These are phyloP conservation scores for Drosophila eugracilis DNA, from an alignment of 1,140 invertebrate genomes.

Conservation along the genomic window DNA sequence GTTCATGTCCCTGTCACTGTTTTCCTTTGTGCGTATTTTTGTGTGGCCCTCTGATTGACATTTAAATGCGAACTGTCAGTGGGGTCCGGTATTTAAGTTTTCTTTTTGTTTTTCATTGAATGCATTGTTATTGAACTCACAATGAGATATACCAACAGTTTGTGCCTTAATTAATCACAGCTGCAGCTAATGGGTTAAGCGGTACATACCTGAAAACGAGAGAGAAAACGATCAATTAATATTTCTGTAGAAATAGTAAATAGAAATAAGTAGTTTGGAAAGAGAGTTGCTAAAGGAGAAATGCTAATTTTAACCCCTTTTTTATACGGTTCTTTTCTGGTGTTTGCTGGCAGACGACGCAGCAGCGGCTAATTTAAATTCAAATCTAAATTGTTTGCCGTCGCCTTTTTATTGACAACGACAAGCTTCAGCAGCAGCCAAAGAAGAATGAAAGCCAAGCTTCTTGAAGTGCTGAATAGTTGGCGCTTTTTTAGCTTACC, in stretches of 20 bases:
- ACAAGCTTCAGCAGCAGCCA: conserved; percentile 2
- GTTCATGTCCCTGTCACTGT: conserved; percentile 9
- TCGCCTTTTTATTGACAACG: conserved; percentile 63
- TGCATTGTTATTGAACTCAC: conserved; percentile 34
- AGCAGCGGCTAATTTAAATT: conserved; percentile 75
- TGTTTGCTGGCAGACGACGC: conserved; percentile 51
- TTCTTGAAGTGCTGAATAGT: conserved; percentile 10
- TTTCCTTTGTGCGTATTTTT: conserved; percentile 16
- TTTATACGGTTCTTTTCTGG: conserved; percentile 1
- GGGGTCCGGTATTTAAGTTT: conserved; percentile 13
- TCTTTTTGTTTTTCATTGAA: conserved; percentile 5
- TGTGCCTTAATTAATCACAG: conserved; percentile 45
- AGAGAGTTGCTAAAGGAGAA: not conserved
- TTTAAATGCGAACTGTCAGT: conserved; percentile 48
- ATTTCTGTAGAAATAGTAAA: not conserved
- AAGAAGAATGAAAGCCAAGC: conserved; percentile 12
- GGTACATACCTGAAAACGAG: conserved; percentile 32
- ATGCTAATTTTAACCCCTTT: conserved; percentile 1
- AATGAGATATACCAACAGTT: conserved; percentile 11
- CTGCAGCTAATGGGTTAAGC: conserved; percentile 31
- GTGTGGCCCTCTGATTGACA: conserved; percentile 40
- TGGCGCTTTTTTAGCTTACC: not conserved
- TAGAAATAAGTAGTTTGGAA: not conserved
- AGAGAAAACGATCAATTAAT: conserved; percentile 3
- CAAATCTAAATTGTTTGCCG: conserved; percentile 77